These are phyloP conservation scores for Elanoides forficatus DNA, from an alignment of 2,113 vertebrate species.

Conservation along the genomic window DNA sequence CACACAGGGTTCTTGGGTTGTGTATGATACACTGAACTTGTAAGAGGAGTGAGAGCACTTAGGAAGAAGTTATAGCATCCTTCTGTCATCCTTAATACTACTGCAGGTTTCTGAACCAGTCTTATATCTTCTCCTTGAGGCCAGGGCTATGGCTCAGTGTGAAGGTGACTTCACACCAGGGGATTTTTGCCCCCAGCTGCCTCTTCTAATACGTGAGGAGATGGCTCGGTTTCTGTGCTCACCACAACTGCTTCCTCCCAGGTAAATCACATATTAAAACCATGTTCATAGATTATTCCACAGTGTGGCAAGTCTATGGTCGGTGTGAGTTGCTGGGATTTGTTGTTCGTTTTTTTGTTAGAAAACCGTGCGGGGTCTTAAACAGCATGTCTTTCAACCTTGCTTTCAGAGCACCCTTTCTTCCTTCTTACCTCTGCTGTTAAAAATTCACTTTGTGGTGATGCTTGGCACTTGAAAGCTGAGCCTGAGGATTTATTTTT, in stretches of 20 bases:
- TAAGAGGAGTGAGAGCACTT: not conserved
- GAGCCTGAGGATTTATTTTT: not conserved
- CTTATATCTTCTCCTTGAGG: not conserved
- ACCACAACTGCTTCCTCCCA: not conserved
- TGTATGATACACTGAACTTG: not conserved
- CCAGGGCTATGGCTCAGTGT: not conserved
- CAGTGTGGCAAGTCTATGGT: not conserved
- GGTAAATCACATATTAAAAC: not conserved
- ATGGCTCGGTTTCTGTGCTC: not conserved
- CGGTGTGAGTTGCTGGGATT: not conserved
- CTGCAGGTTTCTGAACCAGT: not conserved
- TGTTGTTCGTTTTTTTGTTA: not conserved
- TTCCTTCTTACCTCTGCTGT: not conserved
- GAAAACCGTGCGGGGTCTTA: not conserved
- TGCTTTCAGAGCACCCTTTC: not conserved
- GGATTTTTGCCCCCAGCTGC: not conserved
- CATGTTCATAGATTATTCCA: not conserved
- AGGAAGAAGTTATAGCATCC: not conserved
- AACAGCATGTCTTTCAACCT: not conserved
- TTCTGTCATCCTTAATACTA: not conserved
- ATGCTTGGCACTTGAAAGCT: not conserved
- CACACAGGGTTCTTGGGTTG: not conserved
- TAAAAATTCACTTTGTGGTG: not conserved
- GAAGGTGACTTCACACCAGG: not conserved
- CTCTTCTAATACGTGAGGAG: not conserved